Percentiles rank a stretch among this genome's conserved stretches.
phyloP scores from a whole-genome alignment of 2,113 vertebrate species.

The Cervus canadensis region DNA sequence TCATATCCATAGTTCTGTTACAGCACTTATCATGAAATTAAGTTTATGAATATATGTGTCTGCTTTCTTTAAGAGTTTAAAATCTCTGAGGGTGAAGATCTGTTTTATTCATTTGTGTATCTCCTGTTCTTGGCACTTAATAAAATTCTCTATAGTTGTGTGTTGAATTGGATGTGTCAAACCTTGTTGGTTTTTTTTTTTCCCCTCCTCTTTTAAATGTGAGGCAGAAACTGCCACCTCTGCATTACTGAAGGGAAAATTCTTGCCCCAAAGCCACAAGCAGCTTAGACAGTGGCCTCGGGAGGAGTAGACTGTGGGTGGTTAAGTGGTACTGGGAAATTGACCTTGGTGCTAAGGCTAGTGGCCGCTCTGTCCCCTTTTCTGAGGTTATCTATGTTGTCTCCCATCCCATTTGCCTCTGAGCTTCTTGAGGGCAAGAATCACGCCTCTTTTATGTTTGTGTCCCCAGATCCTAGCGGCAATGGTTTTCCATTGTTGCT shows the following conservation, averaged over 20 bases:
- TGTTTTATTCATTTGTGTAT: slow-evolving; percentile 1
- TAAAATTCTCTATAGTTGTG: neutral
- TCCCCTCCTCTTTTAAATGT: neutral
- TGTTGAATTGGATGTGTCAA: neutral
- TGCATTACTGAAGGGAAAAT: neutral
- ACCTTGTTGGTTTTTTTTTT: neutral
- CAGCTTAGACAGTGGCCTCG: neutral
- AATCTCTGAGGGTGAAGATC: neutral
- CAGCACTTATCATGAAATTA: neutral
- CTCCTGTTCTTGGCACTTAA: neutral
- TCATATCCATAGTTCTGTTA: neutral
- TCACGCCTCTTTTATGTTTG: neutral
- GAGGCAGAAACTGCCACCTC: neutral
- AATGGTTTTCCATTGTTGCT: neutral
- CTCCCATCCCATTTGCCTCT: neutral
- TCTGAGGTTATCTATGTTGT: neutral
- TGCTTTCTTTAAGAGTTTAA: neutral
- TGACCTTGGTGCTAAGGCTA: neutral
- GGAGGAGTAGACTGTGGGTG: neutral
- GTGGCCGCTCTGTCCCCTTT: no score
- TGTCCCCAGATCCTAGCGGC: neutral
- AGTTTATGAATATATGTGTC: neutral
- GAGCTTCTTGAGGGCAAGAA: neutral
- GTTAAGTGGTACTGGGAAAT: neutral
- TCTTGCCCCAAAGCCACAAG: neutral